These are phyloP conservation scores for Huso huso DNA, from an alignment of 2,797 vertebrate genomes.

Conservation along the genomic window DNA sequence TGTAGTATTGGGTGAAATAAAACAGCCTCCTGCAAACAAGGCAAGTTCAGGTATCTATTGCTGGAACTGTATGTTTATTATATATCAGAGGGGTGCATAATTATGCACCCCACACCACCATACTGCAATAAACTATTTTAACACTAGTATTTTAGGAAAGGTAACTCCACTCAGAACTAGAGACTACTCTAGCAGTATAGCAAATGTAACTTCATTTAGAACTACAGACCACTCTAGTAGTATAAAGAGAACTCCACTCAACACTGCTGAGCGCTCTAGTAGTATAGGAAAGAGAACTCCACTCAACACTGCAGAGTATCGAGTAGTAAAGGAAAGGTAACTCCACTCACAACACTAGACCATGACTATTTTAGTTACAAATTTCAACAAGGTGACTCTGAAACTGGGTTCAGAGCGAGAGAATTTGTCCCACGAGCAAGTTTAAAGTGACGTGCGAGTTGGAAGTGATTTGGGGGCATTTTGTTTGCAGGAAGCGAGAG, in stretches of 20 bases:
- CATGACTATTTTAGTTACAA: background rate
- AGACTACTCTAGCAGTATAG: background rate
- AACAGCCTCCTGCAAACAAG: background rate
- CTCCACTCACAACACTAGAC: background rate
- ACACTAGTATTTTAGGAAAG: background rate
- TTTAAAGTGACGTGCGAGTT: background rate
- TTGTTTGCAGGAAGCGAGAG: conserved; percentile 62
- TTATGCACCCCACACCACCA: no score
- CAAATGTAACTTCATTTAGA: background rate
- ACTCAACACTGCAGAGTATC: background rate
- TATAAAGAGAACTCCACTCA: background rate
- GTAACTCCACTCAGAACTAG: no score
- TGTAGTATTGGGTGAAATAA: background rate
- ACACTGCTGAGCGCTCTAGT: no score
- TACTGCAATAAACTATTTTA: background rate
- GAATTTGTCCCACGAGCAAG: background rate
- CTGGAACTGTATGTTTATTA: background rate
- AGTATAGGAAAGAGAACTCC: background rate
- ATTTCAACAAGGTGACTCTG: no score
- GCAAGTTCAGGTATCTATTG: background rate
- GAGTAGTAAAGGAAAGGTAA: background rate
- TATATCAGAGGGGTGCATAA: background rate
- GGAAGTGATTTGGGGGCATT: background rate
- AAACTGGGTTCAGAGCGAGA: background rate
- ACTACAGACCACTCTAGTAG: background rate